Base-by-base conservation (phyloP, 2,113 vertebrate species). In the Seriola rivoliana region DNA sequence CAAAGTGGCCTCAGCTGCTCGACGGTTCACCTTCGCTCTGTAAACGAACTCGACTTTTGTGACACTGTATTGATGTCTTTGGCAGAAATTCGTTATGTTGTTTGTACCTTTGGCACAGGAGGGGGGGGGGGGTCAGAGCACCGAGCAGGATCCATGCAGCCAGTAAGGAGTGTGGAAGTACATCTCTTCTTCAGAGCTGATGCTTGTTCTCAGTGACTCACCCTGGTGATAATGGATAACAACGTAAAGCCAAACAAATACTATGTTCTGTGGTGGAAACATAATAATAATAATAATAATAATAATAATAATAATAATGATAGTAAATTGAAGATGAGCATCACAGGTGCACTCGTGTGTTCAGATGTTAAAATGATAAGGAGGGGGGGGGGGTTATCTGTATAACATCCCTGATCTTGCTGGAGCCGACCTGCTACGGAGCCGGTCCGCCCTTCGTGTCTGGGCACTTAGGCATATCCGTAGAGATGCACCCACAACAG, bases 391-490 rank as follows among this genome's bases (percentile, higher is more conserved):
- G 29, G 29, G 29, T 48, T 17, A 50, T 50, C 48, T 19, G 48
- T 50, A 2, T 50, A 19, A 50, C 48, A 46, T 46, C 14, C 44
- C 13, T 46, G 44, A 46, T 46, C 44, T 48, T 5, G 4, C 48
- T 14, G 46, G 46, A 4, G 17, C 14, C 2, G 16, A 19, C 17
- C 16, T 19, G 48, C 16, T 6, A 7, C 48, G 8, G 16, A 50
- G 48, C 5, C 6, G 17, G 46, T 19, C 46, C 13, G 17, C 17
- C 16, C 48, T 50, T 19, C 17, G 42, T 8, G 17, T 70, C 55
- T 46, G 52, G 46, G 68, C 58, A 25, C 70, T 82, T 64, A 82
- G 72, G 72, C 60, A 38, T 60, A 74, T 79, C 68, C 86, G 25
- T 54, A 36, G 67, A 29, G 64, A 81, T 48, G 38, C 57, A 25